Evolutionary conservation across 2,113 vertebrate genomes (phyloP), one percentile per base, ranked within the genome.

Genomic region (Rhinopomastus cyanomelas): DNA sequence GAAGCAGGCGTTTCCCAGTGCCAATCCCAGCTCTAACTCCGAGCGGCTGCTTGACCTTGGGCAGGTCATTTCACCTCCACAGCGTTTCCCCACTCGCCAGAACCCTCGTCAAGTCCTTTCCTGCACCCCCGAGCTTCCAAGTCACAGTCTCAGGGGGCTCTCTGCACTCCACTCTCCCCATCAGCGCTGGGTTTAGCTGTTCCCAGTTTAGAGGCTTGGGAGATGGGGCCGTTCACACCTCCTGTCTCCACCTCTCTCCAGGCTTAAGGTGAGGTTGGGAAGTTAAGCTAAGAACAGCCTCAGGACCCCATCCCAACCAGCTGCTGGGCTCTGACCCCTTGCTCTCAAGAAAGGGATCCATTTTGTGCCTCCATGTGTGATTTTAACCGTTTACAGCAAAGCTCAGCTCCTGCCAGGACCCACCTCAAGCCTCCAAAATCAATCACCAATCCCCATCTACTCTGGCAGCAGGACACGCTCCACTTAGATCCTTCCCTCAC

Each of bases 211-310:
- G 20, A 34, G 32, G 62, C 48, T 36, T 42, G 87, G 87, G 37
- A 37, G 27, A 37, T 0, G 9, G 36, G 71, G 82, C 72, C 67
- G 0, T 67, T 73, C 73, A 44, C 81, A 77, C 59, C 88, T 87
- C 72, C 55, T 34, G 34, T 11, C 37, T 11, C 59, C 56, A 37
- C 1, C 11, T 15, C 15, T 42, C n/a, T n/a, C n/a, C n/a, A n/a
- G n/a, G 2, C 46, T 27, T 94, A 92, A 89, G 76, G 76, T 93
- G 88, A 87, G 56, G 80, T 77, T 6, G 4, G 30, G n/a, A 29
- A 77, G 73, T 36, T 39, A 77, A 0, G 74, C 88, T 95, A 95
- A 95, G 90, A 94, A 95, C 91, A 96, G 88, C 42, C 8, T 42
- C 83, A 69, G 69, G 80, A 91, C 53, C 71, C 53, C 73, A 0